Evolutionary conservation across 2,797 vertebrate genomes (phyloP), one percentile per base, ranked within the genome.

Genomic region (Taeniopygia guttata): DNA sequence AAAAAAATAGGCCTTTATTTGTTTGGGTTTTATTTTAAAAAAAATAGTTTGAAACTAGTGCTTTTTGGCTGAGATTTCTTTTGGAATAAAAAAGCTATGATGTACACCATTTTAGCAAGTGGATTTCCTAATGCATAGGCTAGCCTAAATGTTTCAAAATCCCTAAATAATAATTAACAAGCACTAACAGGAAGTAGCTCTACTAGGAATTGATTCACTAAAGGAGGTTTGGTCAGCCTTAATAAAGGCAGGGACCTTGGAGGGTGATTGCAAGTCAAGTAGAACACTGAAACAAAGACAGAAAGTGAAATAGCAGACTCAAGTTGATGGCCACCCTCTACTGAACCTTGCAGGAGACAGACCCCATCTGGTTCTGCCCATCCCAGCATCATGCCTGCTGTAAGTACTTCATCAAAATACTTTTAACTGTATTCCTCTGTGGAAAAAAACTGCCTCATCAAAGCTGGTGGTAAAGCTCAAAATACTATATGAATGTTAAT

Each of bases 111-210:
- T 93, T 72, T 11, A 86, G 8, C 21, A 64, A 67, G 62, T 27
- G 55, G 23, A 42, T 82, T 93, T 89, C 55, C 23, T 92, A 59
- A 54, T 58, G 12, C n/a, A 38, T 11, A 34, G 9, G 7, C 13
- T 27, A 76, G 7, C 26, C 29, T 73, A 70, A 95, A 76, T n/a
- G 48, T 87, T 89, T 94, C 45, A 76, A 92, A 87, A 67, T 45
- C 74, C 45, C 84, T 45, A 52, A 93, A 63, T 90, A 93, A 63
- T 90, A 92, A 92, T 89, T 90, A 94, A 56, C 63, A 63, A 32
- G 13, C 62, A 18, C 70, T 94, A 87, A 59, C 36, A 68, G 74
- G 56, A 93, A 79, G 51, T 48, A 90, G 26, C 54, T 86, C 73
- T 84, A 58, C 77, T 79, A 82, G 70, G 63, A 93, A 26, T 16